Base-by-base conservation (phyloP, 2,113 vertebrate species). In the Centropus unirufus region DNA sequence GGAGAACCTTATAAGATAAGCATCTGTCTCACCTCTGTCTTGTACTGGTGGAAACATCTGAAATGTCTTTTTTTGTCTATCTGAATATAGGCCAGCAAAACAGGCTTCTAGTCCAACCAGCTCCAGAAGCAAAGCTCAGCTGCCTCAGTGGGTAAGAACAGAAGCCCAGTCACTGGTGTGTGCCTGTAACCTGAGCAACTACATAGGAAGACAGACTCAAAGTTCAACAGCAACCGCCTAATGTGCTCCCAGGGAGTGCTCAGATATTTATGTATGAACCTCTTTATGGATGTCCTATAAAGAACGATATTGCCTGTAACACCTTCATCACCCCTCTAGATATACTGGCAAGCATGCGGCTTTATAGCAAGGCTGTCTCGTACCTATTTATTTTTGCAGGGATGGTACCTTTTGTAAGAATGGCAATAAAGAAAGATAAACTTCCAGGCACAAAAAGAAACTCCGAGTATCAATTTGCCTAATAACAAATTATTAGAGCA, bases 101-200 rank as follows among this genome's bases (percentile, higher is more conserved):
- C 5, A 46, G 11, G 40, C 21, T 89, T 36, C 18, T 42, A 46
- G 23, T 62, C 29, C 52, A 68, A 22, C 6, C 55, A 77, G 55
- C 18, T 62, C 32, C 59, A 70, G 32, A 3, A 70, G 42, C 22
- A 59, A 77, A 90, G 30, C 39, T 74, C 55, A 74, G 23, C 15
- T 83, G 44, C 44, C 66, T 11, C 58, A 73, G 3, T 24, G 23
- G 32, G 32, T n/a, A 64, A 39, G 6, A 34, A 26, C 66, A 76
- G 54, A 30, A 73, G 16, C 15, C 47, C 5, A 13, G 2, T 55
- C 5, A 13, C 20, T 8, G 14, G 29, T 0, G 0, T 2, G 6
- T 52, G 42, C 46, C 55, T 47, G 36, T 44, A 11, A 30, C 55
- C 55, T 8, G n/a, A 73, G 44, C 26, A 69, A 29, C 36, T 4